Evolutionary conservation across 2,113 vertebrate genomes (phyloP), one percentile per base, ranked within the genome.

Genomic region (Pseudolaguvia tuberculata): DNA sequence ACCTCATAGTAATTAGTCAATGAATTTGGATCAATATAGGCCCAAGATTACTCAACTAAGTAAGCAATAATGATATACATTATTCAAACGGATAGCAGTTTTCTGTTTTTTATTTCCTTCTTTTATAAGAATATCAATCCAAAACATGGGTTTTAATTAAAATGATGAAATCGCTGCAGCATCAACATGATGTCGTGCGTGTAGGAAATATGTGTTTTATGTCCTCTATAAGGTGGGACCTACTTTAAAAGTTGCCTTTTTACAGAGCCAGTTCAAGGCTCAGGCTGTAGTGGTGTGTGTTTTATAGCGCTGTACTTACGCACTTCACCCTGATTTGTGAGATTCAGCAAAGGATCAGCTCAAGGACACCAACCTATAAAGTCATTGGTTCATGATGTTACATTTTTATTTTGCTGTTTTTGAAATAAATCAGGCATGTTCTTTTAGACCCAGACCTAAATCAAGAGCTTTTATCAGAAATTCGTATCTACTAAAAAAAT

Each of bases 1-100:
- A 88, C 88, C 84, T 88, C 89, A 86, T 91, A 86, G 87, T 88
- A 87, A 89, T 91, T 88, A 86, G 86, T 90, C 87, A 84, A 91
- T 88, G 86, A 83, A 79, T 87, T 87, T 85, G 55, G 86, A 89
- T 92, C 88, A 61, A 90, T 90, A 88, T 81, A 78, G 82, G 84
- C 83, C 86, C 51, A 88, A 85, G 88, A 90, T 89, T 88, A 89
- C 89, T 89, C 5, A 42, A 8, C 39, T 42, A 86, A 90, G 87
- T 84, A 84, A 87, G 86, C 87, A 90, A 90, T 90, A 83, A 67
- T 67, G 45, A 67, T 67, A 45, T 48, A 20, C 63, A 67, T 50
- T 67, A 67, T 15, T 85, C 85, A 83, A 86, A 86, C 83, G 84
- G 78, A 88, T 61, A 69, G 45, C 50, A 4, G 27, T 20, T 71